These are phyloP conservation scores for Mormyrus iriodes DNA, from an alignment of 2,113 vertebrate genomes.

Conservation along the genomic window DNA sequence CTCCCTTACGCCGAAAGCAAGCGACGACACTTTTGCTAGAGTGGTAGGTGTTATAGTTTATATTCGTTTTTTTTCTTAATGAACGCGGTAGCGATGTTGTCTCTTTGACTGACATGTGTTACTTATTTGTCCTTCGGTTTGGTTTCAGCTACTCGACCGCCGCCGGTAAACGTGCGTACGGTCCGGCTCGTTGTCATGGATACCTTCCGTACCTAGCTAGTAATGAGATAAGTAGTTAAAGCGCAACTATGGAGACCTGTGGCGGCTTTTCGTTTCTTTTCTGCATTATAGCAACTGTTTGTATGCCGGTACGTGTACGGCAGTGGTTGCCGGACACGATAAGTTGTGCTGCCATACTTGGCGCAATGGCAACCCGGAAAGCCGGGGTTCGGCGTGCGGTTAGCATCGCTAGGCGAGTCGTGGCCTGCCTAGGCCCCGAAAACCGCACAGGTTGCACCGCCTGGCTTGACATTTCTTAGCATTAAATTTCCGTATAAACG, in stretches of 20 bases:
- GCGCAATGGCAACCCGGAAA: background rate
- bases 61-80: background rate
- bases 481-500: background rate
- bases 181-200: conserved; percentile 12
- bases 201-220: background rate
- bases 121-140: background rate
- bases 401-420: too few relatives aligned
- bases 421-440: background rate
- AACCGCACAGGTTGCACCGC: background rate
- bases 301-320: background rate
- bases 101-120: background rate
- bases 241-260: background rate
- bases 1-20: conserved; percentile 65
- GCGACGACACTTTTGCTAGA: conserved; percentile 60
- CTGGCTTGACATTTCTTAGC: background rate
- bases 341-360: background rate
- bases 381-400: background rate
- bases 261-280: background rate
- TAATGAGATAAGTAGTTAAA: background rate
- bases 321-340: background rate
- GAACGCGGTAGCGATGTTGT: too few relatives aligned
- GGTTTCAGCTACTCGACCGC: background rate
- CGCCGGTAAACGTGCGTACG: background rate
- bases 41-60: conserved; percentile 52
- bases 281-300: background rate